A percentile compares a stretch with the other conserved stretches of the same genome.
Conservation (phyloP, 35 echinoderm and acorn worm species). For the Diadema setosum region DNA sequence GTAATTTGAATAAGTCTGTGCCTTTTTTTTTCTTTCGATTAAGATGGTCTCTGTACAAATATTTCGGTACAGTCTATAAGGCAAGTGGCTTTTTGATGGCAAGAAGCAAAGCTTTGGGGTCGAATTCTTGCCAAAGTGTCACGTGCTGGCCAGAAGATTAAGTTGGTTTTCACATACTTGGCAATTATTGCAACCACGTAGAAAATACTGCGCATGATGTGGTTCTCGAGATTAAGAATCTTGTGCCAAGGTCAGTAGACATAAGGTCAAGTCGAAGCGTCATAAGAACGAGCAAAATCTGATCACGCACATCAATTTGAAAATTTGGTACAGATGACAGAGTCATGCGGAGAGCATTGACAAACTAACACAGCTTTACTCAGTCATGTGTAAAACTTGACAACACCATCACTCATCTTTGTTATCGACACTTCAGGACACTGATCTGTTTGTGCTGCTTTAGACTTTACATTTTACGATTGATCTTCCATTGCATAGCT, state of each 20-base stretch:
- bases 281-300: slow-evolving; percentile 27
- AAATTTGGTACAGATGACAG: neutral
- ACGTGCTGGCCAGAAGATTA: slow-evolving; percentile 27
- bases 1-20: slow-evolving; percentile 17
- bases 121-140: slow-evolving; percentile 22
- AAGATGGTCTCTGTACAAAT: slow-evolving; percentile 20
- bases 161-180: neutral
- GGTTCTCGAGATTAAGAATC: slow-evolving; percentile 3
- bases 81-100: slow-evolving; percentile 15
- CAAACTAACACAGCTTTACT: neutral
- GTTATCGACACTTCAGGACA: neutral
- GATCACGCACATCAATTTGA: neutral
- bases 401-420: slow-evolving; percentile 10
- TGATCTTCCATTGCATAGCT: neutral
- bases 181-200: slow-evolving; percentile 33
- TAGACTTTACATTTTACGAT: neutral
- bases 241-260: neutral
- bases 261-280: slow-evolving; percentile 17
- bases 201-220: slow-evolving; percentile 29
- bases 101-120: neutral
- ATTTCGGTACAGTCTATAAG: slow-evolving; percentile 49
- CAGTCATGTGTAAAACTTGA: slow-evolving; percentile 8
- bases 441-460: neutral
- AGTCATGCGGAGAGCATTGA: neutral
- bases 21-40: slow-evolving; percentile 9